Percentiles rank a stretch among this genome's conserved stretches.
Conservation (phyloP, 2,113 vertebrate genomes). For the Carlito syrichta region DNA sequence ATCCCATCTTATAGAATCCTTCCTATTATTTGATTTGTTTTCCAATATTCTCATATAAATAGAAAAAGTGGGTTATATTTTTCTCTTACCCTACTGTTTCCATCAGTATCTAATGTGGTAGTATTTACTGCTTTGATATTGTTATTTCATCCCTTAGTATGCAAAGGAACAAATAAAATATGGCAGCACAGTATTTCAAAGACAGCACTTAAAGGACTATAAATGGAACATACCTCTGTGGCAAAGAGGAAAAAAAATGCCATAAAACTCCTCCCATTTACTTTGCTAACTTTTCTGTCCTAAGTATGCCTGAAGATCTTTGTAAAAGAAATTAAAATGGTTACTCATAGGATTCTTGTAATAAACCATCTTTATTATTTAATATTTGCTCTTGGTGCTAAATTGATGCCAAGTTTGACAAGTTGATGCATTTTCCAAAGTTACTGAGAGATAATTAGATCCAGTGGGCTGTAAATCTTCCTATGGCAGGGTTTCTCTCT, state of each 20-base stretch:
- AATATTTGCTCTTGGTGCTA: constrained; percentile 24
- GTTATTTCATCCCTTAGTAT: background rate
- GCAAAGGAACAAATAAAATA: constrained; percentile 31
- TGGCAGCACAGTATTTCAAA: constrained; percentile 15
- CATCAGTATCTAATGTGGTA: background rate
- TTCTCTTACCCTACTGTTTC: background rate
- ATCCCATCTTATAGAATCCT: background rate
- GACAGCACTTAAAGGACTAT: background rate
- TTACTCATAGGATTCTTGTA: background rate
- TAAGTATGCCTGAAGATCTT: background rate
- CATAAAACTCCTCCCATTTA: background rate
- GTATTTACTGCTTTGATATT: constrained; percentile 32
- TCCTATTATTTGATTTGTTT: constrained; percentile 24
- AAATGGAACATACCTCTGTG: background rate
- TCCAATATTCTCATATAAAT: background rate
- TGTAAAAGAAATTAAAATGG: constrained; percentile 25
- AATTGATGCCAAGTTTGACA: background rate
- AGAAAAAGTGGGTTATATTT: constrained; percentile 5
- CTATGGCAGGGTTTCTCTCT: background rate
- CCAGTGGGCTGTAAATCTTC: background rate
- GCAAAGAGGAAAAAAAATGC: background rate
- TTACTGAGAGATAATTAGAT: constrained; percentile 41
- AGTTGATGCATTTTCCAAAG: constrained; percentile 23
- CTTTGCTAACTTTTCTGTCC: background rate
- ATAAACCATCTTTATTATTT: constrained; percentile 39